Evolutionary conservation across 1,140 invertebrate genomes (phyloP).

Genomic region (Steinernema feltiae): DNA sequence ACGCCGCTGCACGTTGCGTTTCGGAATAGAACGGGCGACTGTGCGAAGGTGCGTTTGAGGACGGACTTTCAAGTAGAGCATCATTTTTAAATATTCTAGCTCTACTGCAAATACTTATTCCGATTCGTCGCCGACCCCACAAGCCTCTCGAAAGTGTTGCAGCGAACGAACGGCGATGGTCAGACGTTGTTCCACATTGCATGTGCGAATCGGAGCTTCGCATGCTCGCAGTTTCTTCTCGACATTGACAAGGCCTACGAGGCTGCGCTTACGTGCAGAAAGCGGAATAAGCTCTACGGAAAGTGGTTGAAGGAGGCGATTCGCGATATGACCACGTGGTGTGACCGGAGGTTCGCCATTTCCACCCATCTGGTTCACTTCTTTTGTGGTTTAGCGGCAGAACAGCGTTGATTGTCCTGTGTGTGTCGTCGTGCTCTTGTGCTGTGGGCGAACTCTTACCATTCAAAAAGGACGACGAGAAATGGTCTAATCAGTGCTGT

Average conservation of each 20-base stretch:
- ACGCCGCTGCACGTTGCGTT: background rate
- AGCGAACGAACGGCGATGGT: background rate
- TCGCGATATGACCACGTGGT: background rate
- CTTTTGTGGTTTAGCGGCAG: background rate
- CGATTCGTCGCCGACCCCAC: background rate
- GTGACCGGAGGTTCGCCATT: background rate
- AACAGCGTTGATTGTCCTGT: background rate
- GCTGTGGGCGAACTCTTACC: too few species aligned
- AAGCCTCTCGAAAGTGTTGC: background rate
- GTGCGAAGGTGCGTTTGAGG: background rate
- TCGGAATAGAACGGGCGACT: background rate
- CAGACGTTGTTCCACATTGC: constrained; percentile 1
- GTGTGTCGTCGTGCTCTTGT: too few species aligned
- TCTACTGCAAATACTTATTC: background rate
- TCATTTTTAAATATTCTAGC: background rate
- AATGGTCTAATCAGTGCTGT: background rate
- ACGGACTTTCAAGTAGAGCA: background rate
- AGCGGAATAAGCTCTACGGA: background rate
- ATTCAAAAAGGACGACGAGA: background rate
- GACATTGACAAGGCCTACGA: background rate
- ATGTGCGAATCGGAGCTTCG: background rate
- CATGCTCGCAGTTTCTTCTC: background rate
- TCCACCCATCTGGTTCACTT: background rate
- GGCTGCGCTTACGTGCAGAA: background rate
- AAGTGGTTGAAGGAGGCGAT: background rate